Evolutionary conservation across 2,888 invertebrate species (phyloP), one percentile per base, ranked within the genome.

Genomic region (Chymomyza fuscimana): DNA sequence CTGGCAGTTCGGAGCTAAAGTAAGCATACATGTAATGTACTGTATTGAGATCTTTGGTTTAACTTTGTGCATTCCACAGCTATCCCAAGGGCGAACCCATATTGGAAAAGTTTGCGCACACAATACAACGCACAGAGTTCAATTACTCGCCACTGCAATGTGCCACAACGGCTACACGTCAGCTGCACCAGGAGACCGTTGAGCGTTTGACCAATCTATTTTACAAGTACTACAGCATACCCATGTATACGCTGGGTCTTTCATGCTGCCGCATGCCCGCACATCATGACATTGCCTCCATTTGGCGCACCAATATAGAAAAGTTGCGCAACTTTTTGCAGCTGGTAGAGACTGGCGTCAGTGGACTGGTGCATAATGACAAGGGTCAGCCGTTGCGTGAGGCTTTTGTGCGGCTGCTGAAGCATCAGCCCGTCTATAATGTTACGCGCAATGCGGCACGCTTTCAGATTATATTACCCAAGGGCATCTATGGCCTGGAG

Each of bases 261-360:
- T 95, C 95, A 67, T 97, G 97, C 86, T 97, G 97, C 89, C 95
- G 95, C 80, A 96, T 96, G 93, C 97, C 97, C 0, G 86, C 91
- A 0, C 93, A 94, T n/a, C 91, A 89, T 0, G 93, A 94, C 61
- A 93, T 97, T n/a, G 95, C 94, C 0, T 93, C 93, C 75, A 93
- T 96, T 9, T 97, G 96, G 96, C 93, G 94, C 78, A 93, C 94
- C 71, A 94, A 95, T 85, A 87, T 95, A 64, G 92, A 92, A 19
- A 94, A 94, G 4, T 92, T 95, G 5, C 94, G 95, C 93, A 93
- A 93, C 81, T 93, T 95, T 63, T 89, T 95, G 1, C 93, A 93
- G 56, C 90, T 94, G 62, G 93, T 93, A n/a, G 93, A 93, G 67
- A 95, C 95, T 22, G 95, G 97, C 61, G 93, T 96, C 2, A 92